These are phyloP conservation scores for Myopa testacea DNA, from an alignment of 2,888 invertebrate species.

Conservation along the genomic window DNA sequence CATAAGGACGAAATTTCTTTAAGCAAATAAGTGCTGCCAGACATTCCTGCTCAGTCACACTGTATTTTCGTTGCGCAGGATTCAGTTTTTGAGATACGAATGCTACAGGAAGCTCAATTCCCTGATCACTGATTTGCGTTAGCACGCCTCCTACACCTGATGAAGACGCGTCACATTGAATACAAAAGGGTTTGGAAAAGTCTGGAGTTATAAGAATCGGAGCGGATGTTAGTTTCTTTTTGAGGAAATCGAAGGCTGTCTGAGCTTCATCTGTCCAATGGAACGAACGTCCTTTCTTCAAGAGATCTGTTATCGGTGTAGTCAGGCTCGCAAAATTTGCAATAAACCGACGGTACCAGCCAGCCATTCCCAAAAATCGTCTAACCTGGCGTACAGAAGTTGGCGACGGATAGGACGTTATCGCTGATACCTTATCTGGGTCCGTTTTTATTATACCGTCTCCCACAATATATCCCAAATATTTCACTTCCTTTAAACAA, in stretches of 20 bases:
- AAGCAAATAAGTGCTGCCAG: too few relatives aligned
- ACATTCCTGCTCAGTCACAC: too few relatives aligned
- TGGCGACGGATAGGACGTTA: not conserved
- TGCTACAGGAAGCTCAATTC: too few relatives aligned
- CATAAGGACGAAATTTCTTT: too few relatives aligned
- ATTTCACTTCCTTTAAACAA: slow-evolving; percentile 13
- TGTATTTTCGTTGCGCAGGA: too few relatives aligned
- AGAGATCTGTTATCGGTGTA: slow-evolving; percentile 36
- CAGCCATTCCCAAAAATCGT: slow-evolving; percentile 1
- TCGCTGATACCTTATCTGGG: not conserved
- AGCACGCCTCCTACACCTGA: slow-evolving; percentile 39
- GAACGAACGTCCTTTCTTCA: slow-evolving; percentile 31
- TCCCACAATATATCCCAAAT: slow-evolving; percentile 18
- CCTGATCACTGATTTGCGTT: slow-evolving; percentile 32
- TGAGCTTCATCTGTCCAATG: slow-evolving; percentile 36
- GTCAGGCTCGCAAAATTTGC: slow-evolving; percentile 36
- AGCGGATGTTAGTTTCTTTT: slow-evolving; percentile 17
- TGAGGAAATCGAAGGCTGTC: slow-evolving; percentile 33
- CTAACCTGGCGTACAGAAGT: not conserved
- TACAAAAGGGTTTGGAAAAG: slow-evolving; percentile 40
- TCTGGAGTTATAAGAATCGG: slow-evolving; percentile 34
- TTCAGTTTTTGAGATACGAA: too few relatives aligned
- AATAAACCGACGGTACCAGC: slow-evolving; percentile 30
- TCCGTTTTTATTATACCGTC: not conserved
- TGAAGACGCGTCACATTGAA: slow-evolving; percentile 44